Evolutionary conservation across 2,888 invertebrate genomes (phyloP).

Genomic region (Hemistola chrysoprasaria): DNA sequence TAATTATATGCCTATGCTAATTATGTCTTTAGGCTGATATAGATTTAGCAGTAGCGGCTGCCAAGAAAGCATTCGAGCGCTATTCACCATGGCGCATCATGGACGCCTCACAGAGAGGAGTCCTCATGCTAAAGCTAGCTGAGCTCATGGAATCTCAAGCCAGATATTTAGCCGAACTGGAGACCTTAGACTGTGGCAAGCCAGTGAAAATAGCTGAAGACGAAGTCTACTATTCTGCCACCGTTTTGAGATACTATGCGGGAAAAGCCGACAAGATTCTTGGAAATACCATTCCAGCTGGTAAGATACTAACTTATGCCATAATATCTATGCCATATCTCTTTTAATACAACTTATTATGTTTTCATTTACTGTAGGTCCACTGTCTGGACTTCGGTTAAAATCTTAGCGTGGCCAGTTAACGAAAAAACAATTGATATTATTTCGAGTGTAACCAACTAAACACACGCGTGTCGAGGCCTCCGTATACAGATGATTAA

Average conservation of each 20-base stretch:
- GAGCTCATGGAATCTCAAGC: conserved; percentile 90
- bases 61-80: conserved; percentile 88
- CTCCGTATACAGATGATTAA: too few relatives aligned
- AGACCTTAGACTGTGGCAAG: conserved; percentile 97
- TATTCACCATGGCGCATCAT: conserved; percentile 89
- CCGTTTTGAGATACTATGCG: conserved; percentile 91
- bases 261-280: conserved; percentile 96
- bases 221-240: conserved; percentile 85
- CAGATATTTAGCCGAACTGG: conserved; percentile 90
- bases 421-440: too few relatives aligned
- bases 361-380: too few relatives aligned
- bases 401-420: too few relatives aligned
- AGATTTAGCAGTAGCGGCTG: conserved; percentile 90
- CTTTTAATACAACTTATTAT: too few relatives aligned
- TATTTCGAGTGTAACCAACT: too few relatives aligned
- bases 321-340: too few relatives aligned
- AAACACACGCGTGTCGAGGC: too few relatives aligned
- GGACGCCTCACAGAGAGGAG: conserved; percentile 91
- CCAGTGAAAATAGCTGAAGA: conserved; percentile 88
- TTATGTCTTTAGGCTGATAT: conserved; percentile 85
- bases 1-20: too few relatives aligned
- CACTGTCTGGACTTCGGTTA: too few relatives aligned
- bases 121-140: conserved; percentile 87
- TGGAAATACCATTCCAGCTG: conserved; percentile 88
- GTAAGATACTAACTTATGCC: conserved; percentile 42